phyloP scores from a whole-genome alignment of 2,797 vertebrate species.

The Takifugu rubripes region DNA sequence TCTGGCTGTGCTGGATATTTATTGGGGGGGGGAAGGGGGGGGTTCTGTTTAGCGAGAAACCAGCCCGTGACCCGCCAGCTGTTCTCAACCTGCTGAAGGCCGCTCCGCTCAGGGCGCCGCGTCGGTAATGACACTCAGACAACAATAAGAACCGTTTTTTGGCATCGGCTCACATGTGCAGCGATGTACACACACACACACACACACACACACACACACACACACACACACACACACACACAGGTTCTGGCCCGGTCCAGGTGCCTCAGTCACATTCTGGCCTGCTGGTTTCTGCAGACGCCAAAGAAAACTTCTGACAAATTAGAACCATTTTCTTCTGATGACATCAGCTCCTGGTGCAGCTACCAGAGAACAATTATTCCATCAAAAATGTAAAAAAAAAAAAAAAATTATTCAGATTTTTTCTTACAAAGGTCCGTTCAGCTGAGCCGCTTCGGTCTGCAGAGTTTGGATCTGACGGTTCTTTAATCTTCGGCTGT shows the following conservation, averaged over 20 bases:
- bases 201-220: not conserved
- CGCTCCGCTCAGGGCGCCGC: constrained; percentile 1
- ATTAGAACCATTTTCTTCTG: constrained; percentile 71
- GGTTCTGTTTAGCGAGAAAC: constrained; percentile 52
- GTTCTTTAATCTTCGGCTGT: not conserved
- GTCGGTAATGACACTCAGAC: constrained; percentile 45
- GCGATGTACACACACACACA: not conserved
- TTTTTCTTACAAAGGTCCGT: constrained; percentile 1
- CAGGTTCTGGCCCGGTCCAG: constrained; percentile 55
- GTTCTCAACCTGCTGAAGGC: constrained; percentile 54
- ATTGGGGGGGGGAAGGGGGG: constrained; percentile 51
- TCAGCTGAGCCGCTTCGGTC: too few species aligned
- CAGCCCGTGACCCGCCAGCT: constrained; percentile 58
- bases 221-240: constrained; percentile 12
- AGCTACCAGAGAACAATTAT: constrained; percentile 48
- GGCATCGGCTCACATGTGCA: constrained; percentile 3
- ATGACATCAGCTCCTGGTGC: constrained; percentile 68
- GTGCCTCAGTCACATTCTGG: constrained; percentile 54
- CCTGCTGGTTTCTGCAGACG: constrained; percentile 54
- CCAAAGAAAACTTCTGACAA: constrained; percentile 68
- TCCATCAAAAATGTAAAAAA: too few species aligned
- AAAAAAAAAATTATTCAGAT: too few species aligned
- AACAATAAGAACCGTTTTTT: constrained; percentile 32
- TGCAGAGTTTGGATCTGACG: too few species aligned
- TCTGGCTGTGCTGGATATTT: constrained; percentile 76